Percentiles rank a stretch among this genome's conserved stretches.
These are phyloP conservation scores for Sebastes nivosus DNA, from an alignment of 2,797 vertebrate genomes.

Conservation along the genomic window DNA sequence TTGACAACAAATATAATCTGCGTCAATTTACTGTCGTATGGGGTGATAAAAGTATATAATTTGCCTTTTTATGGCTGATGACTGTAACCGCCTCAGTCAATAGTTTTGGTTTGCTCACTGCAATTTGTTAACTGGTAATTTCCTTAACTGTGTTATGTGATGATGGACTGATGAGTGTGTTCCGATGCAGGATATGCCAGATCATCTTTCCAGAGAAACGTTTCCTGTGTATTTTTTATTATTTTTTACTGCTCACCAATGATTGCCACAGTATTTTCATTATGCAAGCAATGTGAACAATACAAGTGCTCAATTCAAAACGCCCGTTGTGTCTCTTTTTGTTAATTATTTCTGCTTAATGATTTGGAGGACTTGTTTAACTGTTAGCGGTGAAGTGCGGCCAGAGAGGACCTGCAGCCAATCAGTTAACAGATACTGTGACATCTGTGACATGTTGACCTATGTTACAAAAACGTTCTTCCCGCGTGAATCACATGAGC, in stretches of 20 bases:
- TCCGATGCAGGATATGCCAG: constrained; percentile 89
- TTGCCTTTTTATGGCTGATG: constrained; percentile 9
- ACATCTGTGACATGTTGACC: too few relatives aligned
- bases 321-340: constrained; percentile 31
- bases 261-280: background rate
- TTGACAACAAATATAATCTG: constrained; percentile 6
- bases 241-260: constrained; percentile 1
- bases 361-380: constrained; percentile 83
- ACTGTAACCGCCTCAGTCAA: background rate
- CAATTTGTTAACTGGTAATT: constrained; percentile 23
- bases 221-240: constrained; percentile 82
- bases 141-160: constrained; percentile 86
- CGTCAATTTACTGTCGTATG: background rate
- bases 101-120: background rate
- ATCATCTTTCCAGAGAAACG: constrained; percentile 86
- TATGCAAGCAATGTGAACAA: background rate
- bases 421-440: too few relatives aligned
- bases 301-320: background rate
- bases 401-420: too few relatives aligned
- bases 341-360: constrained; percentile 85
- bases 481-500: too few relatives aligned
- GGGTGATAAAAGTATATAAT: constrained; percentile 18
- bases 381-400: too few relatives aligned
- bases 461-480: too few relatives aligned
- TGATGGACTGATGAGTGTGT: constrained; percentile 90